These are phyloP conservation scores for Chironomus striatipennis DNA, from an alignment of 1,140 invertebrate genomes.

Conservation along the genomic window DNA sequence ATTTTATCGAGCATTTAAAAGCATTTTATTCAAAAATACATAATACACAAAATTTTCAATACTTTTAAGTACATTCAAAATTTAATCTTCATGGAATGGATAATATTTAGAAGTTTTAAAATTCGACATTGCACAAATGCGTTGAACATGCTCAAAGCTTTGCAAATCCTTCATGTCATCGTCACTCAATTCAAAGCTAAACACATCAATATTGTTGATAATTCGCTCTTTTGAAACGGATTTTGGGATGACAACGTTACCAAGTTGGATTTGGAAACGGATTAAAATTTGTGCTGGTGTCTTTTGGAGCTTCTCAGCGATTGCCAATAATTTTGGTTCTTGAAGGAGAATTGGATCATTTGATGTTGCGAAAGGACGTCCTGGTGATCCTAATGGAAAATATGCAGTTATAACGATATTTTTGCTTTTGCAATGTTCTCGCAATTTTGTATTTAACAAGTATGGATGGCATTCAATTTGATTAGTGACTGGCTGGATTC, in stretches of 20 bases:
- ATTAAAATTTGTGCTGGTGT: conserved; percentile 54
- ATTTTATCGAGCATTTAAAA: no score
- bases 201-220: conserved; percentile 58
- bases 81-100: conserved; percentile 40
- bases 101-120: conserved; percentile 40
- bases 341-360: conserved; percentile 55
- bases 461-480: conserved; percentile 76
- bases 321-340: conserved; percentile 48
- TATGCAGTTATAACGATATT: conserved; percentile 66
- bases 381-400: conserved; percentile 64
- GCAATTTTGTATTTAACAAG: no score
- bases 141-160: conserved; percentile 45
- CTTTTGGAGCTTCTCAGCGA: conserved; percentile 55
- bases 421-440: conserved; percentile 52
- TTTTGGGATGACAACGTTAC: conserved; percentile 70
- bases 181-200: conserved; percentile 58
- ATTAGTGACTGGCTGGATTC: conserved; percentile 61
- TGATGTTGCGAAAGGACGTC: conserved; percentile 42
- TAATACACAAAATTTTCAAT: no score
- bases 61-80: no score
- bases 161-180: conserved; percentile 48
- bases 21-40: no score
- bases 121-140: conserved; percentile 42
- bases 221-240: conserved; percentile 62
- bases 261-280: conserved; percentile 52